Conservation (phyloP, 2,113 vertebrate species). For the Clarias batrachus region DNA sequence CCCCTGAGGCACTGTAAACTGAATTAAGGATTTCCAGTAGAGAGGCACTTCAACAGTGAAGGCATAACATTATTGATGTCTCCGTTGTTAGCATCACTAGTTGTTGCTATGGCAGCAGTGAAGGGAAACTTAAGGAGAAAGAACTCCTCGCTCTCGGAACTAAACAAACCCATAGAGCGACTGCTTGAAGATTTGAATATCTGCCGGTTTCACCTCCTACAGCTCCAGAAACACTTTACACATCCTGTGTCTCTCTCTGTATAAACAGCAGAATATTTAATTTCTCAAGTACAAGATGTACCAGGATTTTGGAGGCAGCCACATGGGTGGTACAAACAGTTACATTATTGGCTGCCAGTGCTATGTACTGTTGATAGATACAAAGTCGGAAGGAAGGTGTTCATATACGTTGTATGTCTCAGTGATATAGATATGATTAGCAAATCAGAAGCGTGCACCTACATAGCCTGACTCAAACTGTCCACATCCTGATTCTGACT, state of each 20-base stretch:
- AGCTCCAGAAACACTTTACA: slow-evolving; percentile 16
- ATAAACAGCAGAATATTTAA: slow-evolving; percentile 4
- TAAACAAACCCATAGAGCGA: background rate
- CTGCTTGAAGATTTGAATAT: slow-evolving; percentile 11
- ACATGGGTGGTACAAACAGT: background rate
- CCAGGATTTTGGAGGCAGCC: background rate
- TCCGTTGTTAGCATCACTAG: background rate
- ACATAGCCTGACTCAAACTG: slow-evolving; percentile 63
- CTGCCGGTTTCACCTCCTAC: slow-evolving; percentile 15
- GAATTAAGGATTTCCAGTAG: background rate
- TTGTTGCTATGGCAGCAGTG: slow-evolving; percentile 24
- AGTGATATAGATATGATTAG: slow-evolving; percentile 5
- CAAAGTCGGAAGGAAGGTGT: background rate
- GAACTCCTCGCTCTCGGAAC: background rate
- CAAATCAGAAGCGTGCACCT: slow-evolving; percentile 43
- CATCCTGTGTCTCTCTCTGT: background rate
- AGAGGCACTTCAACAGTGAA: background rate
- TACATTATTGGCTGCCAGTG: background rate
- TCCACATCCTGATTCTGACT: slow-evolving; percentile 59
- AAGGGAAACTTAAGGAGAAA: slow-evolving; percentile 3
- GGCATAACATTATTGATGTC: background rate
- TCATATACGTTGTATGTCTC: background rate
- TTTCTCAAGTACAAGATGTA: slow-evolving; percentile 15
- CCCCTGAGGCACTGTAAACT: background rate
- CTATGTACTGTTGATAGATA: background rate